Base-by-base conservation (phyloP, 2,888 invertebrate species). In the Nomada ruficornis region DNA sequence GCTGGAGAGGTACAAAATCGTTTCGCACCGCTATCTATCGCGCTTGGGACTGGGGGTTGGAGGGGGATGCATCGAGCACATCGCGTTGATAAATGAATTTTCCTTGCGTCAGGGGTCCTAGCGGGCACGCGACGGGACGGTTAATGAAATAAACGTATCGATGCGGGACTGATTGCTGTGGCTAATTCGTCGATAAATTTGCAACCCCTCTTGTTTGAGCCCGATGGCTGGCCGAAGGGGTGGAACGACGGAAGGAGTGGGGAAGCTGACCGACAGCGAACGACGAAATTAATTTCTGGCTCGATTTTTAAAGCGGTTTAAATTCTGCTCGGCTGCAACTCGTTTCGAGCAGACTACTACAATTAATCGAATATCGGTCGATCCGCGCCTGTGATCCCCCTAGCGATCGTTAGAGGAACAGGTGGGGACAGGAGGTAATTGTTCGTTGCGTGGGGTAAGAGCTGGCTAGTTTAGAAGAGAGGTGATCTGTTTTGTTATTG, bases 61-160 rank as follows among this genome's bases (percentile, higher is more conserved):
- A 18, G 50, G 2, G 52, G 59, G 18, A 54, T 72, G 57, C 20
- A 68, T 54, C 70, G 71, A 67, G 63, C 55, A 44, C 82, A 23
- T 74, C 63, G 83, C 83, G 75, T 83, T 86, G 86, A 89, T 88
- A 88, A 90, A 89, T 89, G 87, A 85, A 90, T 88, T 84, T 82
- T 82, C 73, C 64, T 68, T 62, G 72, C 54, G 79, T 57, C 52
- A 9, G 47, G 57, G 59, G 23, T 69, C 62, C 79, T 76, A 71
- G 62, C 47, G 36, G 70, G 65, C 79, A 26, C 47, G 36, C 80
- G 62, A 29, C 69, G 64, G 60, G 71, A 68, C 83, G 84, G 81
- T 89, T 88, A 89, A 90, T 89, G 85, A 88, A 89, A 91, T 89
- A 86, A 88, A 89, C 89, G 85, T 86, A 88, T 87, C 86, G 84